These are phyloP conservation scores for Planiliza haematocheilus DNA, from an alignment of 2,113 vertebrate species.

Conservation along the genomic window DNA sequence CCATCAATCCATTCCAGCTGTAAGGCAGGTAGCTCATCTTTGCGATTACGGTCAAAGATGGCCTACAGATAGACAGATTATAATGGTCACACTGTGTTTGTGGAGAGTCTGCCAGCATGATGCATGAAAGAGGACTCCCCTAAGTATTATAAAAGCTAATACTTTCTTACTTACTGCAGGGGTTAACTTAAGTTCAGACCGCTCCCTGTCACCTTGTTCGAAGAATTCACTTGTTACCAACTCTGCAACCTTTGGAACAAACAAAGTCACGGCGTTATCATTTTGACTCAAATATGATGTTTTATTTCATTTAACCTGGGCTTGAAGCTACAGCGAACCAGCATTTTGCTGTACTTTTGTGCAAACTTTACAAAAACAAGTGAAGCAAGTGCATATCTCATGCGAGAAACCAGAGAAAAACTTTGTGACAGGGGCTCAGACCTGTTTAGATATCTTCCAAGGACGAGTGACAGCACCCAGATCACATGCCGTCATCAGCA, in stretches of 20 bases:
- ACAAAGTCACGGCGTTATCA: background rate
- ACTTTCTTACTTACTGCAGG: slow-evolving; percentile 88
- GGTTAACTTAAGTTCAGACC: slow-evolving; percentile 94
- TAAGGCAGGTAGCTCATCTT: slow-evolving; percentile 94
- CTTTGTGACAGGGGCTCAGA: slow-evolving; percentile 67
- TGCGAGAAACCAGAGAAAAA: slow-evolving; percentile 1
- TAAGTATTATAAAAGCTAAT: background rate
- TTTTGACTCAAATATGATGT: slow-evolving; percentile 3
- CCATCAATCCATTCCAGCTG: slow-evolving; percentile 98
- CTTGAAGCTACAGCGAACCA: too few relatives aligned
- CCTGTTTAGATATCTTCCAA: slow-evolving; percentile 99
- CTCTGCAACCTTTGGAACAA: slow-evolving; percentile 91
- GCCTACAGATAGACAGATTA: slow-evolving; percentile 82
- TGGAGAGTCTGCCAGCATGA: background rate
- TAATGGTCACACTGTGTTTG: background rate
- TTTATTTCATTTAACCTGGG: too few relatives aligned
- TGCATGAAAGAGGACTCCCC: background rate
- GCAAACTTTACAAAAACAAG: too few relatives aligned
- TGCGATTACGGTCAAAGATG: slow-evolving; percentile 99
- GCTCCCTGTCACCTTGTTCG: slow-evolving; percentile 97
- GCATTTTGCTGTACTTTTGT: background rate
- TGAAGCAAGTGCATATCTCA: too few relatives aligned
- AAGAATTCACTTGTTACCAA: slow-evolving; percentile 99
- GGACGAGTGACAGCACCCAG: slow-evolving; percentile 98
- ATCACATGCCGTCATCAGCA: slow-evolving; percentile 99